These are phyloP conservation scores for Salticus scenicus DNA, from an alignment of 2,888 invertebrate species.

Conservation along the genomic window DNA sequence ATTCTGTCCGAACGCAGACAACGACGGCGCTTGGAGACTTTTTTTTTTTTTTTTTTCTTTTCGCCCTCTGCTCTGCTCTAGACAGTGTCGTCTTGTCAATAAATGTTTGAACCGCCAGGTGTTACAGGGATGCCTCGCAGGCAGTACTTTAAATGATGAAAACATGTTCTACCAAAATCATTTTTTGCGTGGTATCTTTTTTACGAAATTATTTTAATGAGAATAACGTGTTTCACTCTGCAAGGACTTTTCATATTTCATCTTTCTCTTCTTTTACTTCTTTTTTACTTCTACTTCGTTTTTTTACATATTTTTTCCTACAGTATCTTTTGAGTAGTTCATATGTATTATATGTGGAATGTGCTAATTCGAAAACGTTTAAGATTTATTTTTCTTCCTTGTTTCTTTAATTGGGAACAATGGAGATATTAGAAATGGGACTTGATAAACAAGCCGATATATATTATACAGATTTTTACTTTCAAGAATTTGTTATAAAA, in stretches of 20 bases:
- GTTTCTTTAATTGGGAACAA: too few relatives aligned
- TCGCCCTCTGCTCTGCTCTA: too few relatives aligned
- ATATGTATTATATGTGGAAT: too few relatives aligned
- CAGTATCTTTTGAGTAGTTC: not conserved
- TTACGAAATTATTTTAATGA: not conserved
- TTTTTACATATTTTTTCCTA: not conserved
- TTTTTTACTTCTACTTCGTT: not conserved
- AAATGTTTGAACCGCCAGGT: slow-evolving; percentile 22
- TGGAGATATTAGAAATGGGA: too few relatives aligned
- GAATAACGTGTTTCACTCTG: not conserved
- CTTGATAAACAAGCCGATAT: too few relatives aligned
- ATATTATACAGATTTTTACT: too few relatives aligned
- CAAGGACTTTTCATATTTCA: too few relatives aligned
- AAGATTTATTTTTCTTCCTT: too few relatives aligned
- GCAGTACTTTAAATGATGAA: slow-evolving; percentile 1
- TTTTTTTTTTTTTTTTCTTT: not conserved
- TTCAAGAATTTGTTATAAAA: too few relatives aligned
- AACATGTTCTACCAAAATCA: not conserved
- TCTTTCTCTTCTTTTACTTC: too few relatives aligned
- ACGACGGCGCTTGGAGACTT: not conserved
- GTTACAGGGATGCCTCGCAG: not conserved
- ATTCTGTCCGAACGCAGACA: slow-evolving; percentile 18
- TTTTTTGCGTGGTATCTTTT: not conserved
- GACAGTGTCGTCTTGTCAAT: slow-evolving; percentile 26
- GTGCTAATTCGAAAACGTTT: too few relatives aligned